Percentiles rank a stretch among this genome's conserved stretches.
Evolutionary conservation across 2,888 invertebrate species (phyloP).

Genomic region (Cetonia aurata): DNA sequence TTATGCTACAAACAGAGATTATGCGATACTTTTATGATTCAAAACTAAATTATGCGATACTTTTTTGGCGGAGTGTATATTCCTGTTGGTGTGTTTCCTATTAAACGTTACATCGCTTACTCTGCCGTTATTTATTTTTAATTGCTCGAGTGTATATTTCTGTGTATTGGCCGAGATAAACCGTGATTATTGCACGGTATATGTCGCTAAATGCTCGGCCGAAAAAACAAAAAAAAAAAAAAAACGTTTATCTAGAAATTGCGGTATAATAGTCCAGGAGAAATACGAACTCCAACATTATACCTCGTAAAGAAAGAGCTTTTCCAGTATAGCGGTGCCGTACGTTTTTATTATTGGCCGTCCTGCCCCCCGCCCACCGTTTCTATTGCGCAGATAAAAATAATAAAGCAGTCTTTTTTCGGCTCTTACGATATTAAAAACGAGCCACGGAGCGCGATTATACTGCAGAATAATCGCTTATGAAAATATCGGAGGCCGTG

Average conservation of each 20-base stretch:
- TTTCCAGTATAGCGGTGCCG: conserved; percentile 48
- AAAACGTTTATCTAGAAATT: conserved; percentile 21
- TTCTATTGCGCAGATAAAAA: conserved; percentile 61
- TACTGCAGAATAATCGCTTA: conserved; percentile 64
- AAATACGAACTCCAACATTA: conserved; percentile 3
- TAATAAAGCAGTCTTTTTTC: conserved; percentile 62
- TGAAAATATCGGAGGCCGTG: conserved; percentile 63
- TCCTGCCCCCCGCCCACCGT: conserved; percentile 16
- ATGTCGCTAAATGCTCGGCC: too few species aligned
- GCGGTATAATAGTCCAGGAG: conserved; percentile 5
- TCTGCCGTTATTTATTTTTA: too few species aligned
- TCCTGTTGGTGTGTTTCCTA: too few species aligned
- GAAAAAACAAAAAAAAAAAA: background rate
- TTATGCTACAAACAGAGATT: too few species aligned
- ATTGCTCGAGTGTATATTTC: too few species aligned
- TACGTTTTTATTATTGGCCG: conserved; percentile 57
- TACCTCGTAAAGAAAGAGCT: conserved; percentile 32
- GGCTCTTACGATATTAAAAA: conserved; percentile 62
- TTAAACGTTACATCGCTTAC: too few species aligned
- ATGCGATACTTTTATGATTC: too few species aligned
- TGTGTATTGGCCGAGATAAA: too few species aligned
- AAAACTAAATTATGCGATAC: too few species aligned
- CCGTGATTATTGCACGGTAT: too few species aligned
- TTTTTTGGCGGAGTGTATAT: too few species aligned
- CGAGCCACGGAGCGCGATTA: conserved; percentile 61